Percentiles rank a stretch among this genome's conserved stretches.
These are phyloP conservation scores for Pogonophryne albipinna DNA, from an alignment of 2,797 vertebrate species.

Conservation along the genomic window DNA sequence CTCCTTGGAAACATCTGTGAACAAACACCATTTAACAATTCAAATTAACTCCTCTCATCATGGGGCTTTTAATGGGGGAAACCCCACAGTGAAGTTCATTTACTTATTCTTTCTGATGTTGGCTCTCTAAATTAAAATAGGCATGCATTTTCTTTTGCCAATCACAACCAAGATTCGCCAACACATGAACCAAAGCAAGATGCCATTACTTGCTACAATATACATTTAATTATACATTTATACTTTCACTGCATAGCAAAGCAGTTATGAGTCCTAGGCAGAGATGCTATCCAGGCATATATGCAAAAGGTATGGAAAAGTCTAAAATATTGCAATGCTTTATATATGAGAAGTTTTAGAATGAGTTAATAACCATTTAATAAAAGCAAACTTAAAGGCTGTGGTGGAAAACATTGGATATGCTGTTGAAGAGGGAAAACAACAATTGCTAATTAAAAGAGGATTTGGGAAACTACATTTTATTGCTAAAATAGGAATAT, in stretches of 20 bases:
- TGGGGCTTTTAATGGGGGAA: slow-evolving; percentile 20
- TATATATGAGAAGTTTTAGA: not conserved
- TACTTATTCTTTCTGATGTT: not conserved
- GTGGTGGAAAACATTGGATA: not conserved
- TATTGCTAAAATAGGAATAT: not conserved
- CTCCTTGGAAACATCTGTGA: slow-evolving; percentile 27
- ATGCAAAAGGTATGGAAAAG: not conserved
- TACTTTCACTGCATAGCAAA: slow-evolving; percentile 4
- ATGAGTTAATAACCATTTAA: not conserved
- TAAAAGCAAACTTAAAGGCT: not conserved
- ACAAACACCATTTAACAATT: slow-evolving; percentile 24
- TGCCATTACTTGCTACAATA: slow-evolving; percentile 11
- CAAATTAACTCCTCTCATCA: slow-evolving; percentile 37
- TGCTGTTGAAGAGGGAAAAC: not conserved
- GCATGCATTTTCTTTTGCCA: not conserved
- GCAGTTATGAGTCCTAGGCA: not conserved
- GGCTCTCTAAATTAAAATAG: slow-evolving; percentile 5
- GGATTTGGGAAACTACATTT: not conserved
- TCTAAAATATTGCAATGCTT: not conserved
- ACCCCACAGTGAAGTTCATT: slow-evolving; percentile 14
- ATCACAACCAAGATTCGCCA: slow-evolving; percentile 3
- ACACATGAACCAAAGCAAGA: slow-evolving; percentile 22
- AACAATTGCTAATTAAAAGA: not conserved
- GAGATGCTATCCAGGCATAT: not conserved
- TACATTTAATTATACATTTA: slow-evolving; percentile 4